Conservation (phyloP, 1,140 invertebrate genomes). For the Plutomurus gul region DNA sequence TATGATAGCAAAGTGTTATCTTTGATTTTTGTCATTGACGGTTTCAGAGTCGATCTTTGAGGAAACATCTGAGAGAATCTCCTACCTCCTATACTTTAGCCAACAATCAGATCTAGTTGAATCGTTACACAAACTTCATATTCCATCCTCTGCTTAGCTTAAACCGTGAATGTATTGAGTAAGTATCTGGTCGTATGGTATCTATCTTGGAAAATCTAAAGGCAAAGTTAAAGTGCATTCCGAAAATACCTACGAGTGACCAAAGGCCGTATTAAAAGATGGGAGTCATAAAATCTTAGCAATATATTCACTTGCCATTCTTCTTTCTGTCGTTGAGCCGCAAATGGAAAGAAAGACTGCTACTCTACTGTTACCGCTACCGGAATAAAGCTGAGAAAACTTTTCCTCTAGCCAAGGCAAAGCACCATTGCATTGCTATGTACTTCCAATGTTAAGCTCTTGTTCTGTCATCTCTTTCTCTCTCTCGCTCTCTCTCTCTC, state of each 20-base stretch:
- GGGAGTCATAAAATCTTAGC: conserved; percentile 22
- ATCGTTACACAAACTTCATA: not conserved
- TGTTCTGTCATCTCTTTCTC: not conserved
- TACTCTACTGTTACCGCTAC: not conserved
- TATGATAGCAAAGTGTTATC: not conserved
- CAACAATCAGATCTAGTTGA: conserved; percentile 13
- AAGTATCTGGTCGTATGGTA: not conserved
- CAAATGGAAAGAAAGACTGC: conserved; percentile 12
- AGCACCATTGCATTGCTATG: too few relatives aligned
- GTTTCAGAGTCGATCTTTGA: not conserved
- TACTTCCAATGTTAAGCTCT: too few relatives aligned
- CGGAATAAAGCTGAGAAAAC: not conserved
- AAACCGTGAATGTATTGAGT: not conserved
- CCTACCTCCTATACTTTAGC: not conserved
- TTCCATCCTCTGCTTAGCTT: not conserved
- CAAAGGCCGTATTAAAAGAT: conserved; percentile 26
- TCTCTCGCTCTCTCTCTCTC: too few relatives aligned
- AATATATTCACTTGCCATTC: conserved; percentile 27
- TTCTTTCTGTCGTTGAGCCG: conserved; percentile 22
- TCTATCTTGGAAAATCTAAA: not conserved
- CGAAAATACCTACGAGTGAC: conserved; percentile 14
- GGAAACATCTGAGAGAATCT: not conserved
- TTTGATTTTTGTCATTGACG: too few relatives aligned
- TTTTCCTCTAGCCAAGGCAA: conserved; percentile 1
- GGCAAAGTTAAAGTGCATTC: conserved; percentile 26